Base-by-base conservation (phyloP, 1,140 invertebrate species). In the Hylaeus anthracinus region DNA sequence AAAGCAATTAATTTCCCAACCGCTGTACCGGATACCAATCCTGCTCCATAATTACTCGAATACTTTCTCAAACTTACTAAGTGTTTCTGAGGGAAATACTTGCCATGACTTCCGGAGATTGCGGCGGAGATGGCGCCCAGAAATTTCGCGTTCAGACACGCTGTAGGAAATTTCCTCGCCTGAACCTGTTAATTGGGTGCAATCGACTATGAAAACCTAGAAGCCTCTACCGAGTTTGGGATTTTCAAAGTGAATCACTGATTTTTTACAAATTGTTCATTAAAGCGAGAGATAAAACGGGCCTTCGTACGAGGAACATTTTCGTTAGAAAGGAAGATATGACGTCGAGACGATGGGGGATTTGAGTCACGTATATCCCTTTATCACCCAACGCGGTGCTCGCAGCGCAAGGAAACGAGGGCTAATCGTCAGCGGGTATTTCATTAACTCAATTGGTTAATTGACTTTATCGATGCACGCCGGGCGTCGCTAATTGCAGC, bases 391-490 rank as follows among this genome's bases (percentile, higher is more conserved):
- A 37, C 48, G 51, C 14, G 74, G 58, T 63, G 72, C 60, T 15
- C 56, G 73, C 10, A 37, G 26, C 64, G 75, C 56, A 72, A 83
- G 51, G 76, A 81, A 81, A 81, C 74, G 73, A 83, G 67, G 58
- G 43, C 60, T 81, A 85, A 82, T 87, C 72, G 74, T 80, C 66
- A 85, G 79, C 48, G 89, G 86, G 88, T 86, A 89, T 91, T 91
- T 88, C 90, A 91, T 92, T 92, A 92, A 81, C 85, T 90, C 89
- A 77, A 91, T 91, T 90, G 88, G 87, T 89, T 92, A 92, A 92
- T 92, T 91, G 87, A 88, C 86, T 91, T 91, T 92, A 92, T 90
- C 88, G 86, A 65, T 71, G 78, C 71, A 58, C 51, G 65, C 78
- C 64, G 78, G 76, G 87, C 83, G 85, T 79, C 43, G 76, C 70